Conservation (phyloP, 2,113 vertebrate genomes). For the Cryptomyrus ogoouensis region DNA sequence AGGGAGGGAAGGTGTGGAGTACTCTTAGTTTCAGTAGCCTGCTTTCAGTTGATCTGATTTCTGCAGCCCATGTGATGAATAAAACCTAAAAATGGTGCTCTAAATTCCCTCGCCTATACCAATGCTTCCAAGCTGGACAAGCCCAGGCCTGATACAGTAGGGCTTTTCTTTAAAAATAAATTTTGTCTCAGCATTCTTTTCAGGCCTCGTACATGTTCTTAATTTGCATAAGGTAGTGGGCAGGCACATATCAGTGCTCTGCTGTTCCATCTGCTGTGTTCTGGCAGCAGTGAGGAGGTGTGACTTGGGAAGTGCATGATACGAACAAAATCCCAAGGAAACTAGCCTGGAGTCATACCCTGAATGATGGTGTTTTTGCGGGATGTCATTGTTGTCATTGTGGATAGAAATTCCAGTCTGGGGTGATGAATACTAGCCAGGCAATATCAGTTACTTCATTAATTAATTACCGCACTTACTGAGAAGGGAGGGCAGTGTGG, state of each 20-base stretch:
- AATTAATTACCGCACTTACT: neutral
- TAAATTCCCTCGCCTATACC: neutral
- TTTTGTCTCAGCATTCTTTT: neutral
- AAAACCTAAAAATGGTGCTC: conserved; percentile 2
- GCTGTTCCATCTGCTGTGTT: conserved; percentile 2
- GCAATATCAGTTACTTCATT: neutral
- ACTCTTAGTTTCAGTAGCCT: neutral
- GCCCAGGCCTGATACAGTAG: neutral
- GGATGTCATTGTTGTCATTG: neutral
- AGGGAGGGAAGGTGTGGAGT: neutral
- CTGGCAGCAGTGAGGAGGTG: neutral
- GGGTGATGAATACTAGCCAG: neutral
- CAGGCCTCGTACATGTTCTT: neutral
- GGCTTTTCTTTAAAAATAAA: neutral
- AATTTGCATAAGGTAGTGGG: conserved; percentile 10
- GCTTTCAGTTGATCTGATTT: neutral
- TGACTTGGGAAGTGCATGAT: neutral
- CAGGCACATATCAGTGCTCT: neutral
- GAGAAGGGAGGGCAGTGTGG: neutral
- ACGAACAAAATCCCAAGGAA: neutral
- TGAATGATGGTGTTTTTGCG: neutral
- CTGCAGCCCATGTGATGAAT: neutral
- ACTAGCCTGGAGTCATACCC: neutral
- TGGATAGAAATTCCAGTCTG: neutral
- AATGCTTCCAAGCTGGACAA: neutral